Evolutionary conservation across 1,140 invertebrate species (phyloP), one percentile per base, ranked within the genome.

Genomic region (Drosophila gunungcola): DNA sequence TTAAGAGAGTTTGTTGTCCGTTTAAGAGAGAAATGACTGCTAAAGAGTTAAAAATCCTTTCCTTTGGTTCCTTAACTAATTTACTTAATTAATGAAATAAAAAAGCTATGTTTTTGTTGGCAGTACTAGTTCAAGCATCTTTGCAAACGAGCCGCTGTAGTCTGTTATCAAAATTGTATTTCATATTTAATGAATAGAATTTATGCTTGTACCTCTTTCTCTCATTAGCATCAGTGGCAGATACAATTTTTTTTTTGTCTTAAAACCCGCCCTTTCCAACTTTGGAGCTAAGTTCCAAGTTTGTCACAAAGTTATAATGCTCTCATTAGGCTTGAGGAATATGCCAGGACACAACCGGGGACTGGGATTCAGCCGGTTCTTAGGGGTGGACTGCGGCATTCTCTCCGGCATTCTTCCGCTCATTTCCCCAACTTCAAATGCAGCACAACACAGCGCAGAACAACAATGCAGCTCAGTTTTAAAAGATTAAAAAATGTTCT

Each of bases 401-500:
- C 43, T 46, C 43, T 46, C 43, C 11, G 43, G 43, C 43, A 46
- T 51, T 51, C 52, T 73, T 58, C 56, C 45, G 57, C 48, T 73
- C 29, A 38, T 36, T 42, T 12, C 53, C 55, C 9, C 51, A 27
- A 38, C 69, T 85, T 80, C 45, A 77, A 85, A 68, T 62, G 64
- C 78, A 80, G 77, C 57, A 13, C 62, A 51, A 13, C 62, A 51
- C 16, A 61, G 48, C 41, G 45, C 42, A 58, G 57, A 38, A 39
- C 57, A 82, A 64, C 68, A 65, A 48, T 53, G 58, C 65, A 77
- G 61, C 61, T 64, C 65, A 72, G 83, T 82, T 86, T 88, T 78
- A 73, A 77, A 83, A 86, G 83, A 86, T 86, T 83, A 88, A 76
- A 86, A 70, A 88, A 79, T 82, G 72, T 67, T 75, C 68, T 76